Evolutionary conservation across 2,888 invertebrate species (phyloP), one percentile per base, ranked within the genome.

Genomic region (Pemphredon lugubris): DNA sequence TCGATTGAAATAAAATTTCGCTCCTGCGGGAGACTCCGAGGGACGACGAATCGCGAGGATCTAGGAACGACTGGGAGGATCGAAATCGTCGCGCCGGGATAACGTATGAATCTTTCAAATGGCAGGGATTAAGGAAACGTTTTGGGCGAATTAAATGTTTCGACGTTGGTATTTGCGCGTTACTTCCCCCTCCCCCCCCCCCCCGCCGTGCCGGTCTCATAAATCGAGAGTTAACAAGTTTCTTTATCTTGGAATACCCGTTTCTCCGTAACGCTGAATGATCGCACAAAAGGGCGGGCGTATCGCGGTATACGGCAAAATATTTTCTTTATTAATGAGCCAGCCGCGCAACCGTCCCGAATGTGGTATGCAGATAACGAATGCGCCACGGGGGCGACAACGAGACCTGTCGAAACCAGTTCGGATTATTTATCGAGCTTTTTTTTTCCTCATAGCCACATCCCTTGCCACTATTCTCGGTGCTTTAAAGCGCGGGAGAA

Each of bases 351-450:
- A 14, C 14, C 21, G 55, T 55, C 59, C 51, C 55, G 51, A 64
- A 44, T 70, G 54, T 57, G 74, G 47, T 59, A 40, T 42, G 54
- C 58, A 51, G 58, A 70, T 60, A 68, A 78, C 51, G 64, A 77
- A 67, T 61, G 64, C 63, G 55, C 37, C 40, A 37, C 34, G 16
- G 48, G 45, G 45, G 48, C 51, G 64, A 74, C 67, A 78, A 68
- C 57, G 37, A 69, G 59, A 70, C 48, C 79, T 78, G 78, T 81
- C 79, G 81, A 81, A 81, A 79, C 67, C 78, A 79, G 64, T 58
- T 13, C 59, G 37, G 63, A 79, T 70, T 81, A 81, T 79, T 79
- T 81, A 81, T 81, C 55, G 55, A 44, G 20, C n/a, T 40, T 57
- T 60, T 68, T 58, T 67, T 69, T 53, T 55, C 44, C 45, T 30